Percentiles rank a stretch among this genome's conserved stretches.
These are phyloP conservation scores for Falco naumanni DNA, from an alignment of 2,797 vertebrate species.

Conservation along the genomic window DNA sequence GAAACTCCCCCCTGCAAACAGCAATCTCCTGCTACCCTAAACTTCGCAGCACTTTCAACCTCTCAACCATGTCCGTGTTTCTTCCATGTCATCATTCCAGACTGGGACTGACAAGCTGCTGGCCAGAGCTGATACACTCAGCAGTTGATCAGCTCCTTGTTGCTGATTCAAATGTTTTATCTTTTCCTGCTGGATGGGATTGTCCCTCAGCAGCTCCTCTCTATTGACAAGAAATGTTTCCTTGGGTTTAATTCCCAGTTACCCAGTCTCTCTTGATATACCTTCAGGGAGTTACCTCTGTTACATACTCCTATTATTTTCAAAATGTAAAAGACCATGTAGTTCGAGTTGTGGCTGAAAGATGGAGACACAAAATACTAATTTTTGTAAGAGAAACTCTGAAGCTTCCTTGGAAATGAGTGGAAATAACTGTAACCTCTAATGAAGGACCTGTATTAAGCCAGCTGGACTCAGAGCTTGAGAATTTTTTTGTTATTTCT, in stretches of 20 bases:
- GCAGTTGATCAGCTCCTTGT: rapidly evolving
- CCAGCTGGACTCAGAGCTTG: not conserved
- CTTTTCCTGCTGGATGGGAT: not conserved
- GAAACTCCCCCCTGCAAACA: not conserved
- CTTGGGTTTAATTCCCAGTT: not conserved
- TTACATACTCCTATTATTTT: not conserved
- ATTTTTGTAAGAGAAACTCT: not conserved
- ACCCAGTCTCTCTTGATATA: not conserved
- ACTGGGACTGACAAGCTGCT: not conserved
- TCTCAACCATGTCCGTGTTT: not conserved
- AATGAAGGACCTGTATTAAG: not conserved
- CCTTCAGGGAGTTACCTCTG: not conserved
- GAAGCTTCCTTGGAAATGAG: not conserved
- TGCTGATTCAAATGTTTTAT: not conserved
- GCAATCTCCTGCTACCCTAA: not conserved
- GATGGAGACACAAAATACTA: not conserved
- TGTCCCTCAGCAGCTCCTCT: not conserved
- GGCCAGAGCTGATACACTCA: not conserved
- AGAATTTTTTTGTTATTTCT: not conserved
- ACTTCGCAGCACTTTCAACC: not conserved
- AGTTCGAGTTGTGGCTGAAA: not conserved
- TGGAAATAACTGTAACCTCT: not conserved
- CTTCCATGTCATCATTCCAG: not conserved
- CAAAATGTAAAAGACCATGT: not conserved
- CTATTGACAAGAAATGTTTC: not conserved